These are phyloP conservation scores for Campylomormyrus numenius DNA, from an alignment of 2,113 vertebrate species.

Conservation along the genomic window DNA sequence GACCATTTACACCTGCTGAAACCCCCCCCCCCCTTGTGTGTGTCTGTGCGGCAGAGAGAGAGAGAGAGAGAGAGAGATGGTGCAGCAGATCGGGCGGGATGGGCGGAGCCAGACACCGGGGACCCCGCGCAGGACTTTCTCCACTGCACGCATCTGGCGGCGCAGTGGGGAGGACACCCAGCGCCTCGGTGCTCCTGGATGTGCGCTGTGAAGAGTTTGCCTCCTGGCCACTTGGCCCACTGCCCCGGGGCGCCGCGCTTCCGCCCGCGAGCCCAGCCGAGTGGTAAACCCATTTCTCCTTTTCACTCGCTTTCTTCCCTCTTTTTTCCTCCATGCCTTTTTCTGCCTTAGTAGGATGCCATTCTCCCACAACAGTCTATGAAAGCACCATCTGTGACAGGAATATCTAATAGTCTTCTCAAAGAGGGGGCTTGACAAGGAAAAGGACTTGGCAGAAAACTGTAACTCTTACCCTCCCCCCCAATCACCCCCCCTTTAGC, in stretches of 20 bases:
- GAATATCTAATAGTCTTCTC: slow-evolving; percentile 72
- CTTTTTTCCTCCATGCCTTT: slow-evolving; percentile 3
- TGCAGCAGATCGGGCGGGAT: not conserved
- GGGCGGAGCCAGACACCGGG: not conserved
- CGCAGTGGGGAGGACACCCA: slow-evolving; percentile 58
- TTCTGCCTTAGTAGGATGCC: slow-evolving; percentile 55
- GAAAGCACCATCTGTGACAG: slow-evolving; percentile 79
- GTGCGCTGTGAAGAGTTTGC: slow-evolving; percentile 58
- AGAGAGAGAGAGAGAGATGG: not conserved
- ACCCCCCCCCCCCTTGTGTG: not conserved
- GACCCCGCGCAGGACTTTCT: not conserved
- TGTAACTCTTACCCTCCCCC: slow-evolving; percentile 25
- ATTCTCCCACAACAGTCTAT: slow-evolving; percentile 74
- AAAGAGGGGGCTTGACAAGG: slow-evolving; percentile 63
- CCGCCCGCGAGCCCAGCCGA: slow-evolving; percentile 65
- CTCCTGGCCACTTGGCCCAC: slow-evolving; percentile 20
- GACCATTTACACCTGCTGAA: slow-evolving; percentile 5
- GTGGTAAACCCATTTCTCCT: slow-evolving; percentile 58
- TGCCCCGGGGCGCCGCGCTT: slow-evolving; percentile 56
- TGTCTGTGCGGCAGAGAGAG: not conserved
- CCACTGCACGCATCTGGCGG: not conserved
- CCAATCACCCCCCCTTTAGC: slow-evolving; percentile 23
- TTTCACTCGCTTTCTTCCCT: not conserved
- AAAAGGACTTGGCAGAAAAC: slow-evolving; percentile 64
- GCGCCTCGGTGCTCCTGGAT: slow-evolving; percentile 61